Percentiles rank a stretch among this genome's conserved stretches.
These are phyloP conservation scores for Aurelia coerulea DNA, from an alignment of 30 jellyfish, hydroid and myxozoan species.

Conservation along the genomic window DNA sequence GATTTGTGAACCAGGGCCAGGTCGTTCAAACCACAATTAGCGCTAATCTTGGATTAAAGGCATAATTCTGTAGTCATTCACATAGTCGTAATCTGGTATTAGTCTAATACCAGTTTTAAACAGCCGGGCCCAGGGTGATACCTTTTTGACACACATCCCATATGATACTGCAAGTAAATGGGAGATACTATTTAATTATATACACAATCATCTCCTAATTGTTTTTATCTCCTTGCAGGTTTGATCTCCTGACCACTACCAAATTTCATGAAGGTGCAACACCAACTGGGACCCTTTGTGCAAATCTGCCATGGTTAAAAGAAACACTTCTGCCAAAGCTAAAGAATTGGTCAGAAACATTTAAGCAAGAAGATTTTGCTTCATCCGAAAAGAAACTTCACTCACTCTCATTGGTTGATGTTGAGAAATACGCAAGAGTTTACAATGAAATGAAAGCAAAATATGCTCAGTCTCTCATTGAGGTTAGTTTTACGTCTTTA, in stretches of 20 bases:
- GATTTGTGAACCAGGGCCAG: too few relatives aligned
- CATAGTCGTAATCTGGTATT: too few relatives aligned
- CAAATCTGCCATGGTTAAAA: conserved; percentile 74
- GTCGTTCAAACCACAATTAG: too few relatives aligned
- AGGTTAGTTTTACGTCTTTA: conserved; percentile 80
- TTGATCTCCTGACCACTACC: conserved; percentile 16
- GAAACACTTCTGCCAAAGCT: conserved; percentile 66
- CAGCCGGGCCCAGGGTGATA: too few relatives aligned
- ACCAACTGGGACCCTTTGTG: conserved; percentile 71
- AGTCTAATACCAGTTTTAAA: too few relatives aligned
- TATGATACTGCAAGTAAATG: too few relatives aligned
- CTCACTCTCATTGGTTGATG: conserved; percentile 73
- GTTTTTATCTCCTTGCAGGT: neutral
- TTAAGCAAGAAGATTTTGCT: conserved; percentile 15
- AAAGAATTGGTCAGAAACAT: conserved; percentile 77
- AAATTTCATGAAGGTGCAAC: conserved; percentile 24
- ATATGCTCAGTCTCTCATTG: conserved; percentile 80
- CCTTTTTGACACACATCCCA: too few relatives aligned
- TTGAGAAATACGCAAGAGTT: conserved; percentile 74
- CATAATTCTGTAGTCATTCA: too few relatives aligned
- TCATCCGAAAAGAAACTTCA: conserved; percentile 41
- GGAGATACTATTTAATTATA: too few relatives aligned
- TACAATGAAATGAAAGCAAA: conserved; percentile 76
- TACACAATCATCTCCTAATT: too few relatives aligned
- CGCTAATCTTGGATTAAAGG: too few relatives aligned